A percentile compares a stretch with the other conserved stretches of the same genome.
Conservation (phyloP, 2,113 vertebrate species). For the Genyomyrus donnyi region DNA sequence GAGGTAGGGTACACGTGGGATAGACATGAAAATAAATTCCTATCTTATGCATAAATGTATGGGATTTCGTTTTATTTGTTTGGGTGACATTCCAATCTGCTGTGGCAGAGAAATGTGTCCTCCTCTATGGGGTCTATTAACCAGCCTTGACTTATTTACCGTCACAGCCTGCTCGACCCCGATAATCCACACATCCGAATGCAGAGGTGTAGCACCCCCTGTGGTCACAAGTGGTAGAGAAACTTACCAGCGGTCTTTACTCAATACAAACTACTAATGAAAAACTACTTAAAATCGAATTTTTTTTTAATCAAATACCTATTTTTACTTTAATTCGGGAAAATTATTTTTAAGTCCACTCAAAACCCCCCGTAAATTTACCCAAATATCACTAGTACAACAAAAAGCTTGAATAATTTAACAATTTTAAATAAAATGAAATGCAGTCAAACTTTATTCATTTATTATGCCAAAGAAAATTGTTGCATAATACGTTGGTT, state of each 20-base stretch:
- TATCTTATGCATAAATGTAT: neutral
- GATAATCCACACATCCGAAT: neutral
- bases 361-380: neutral
- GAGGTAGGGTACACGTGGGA: neutral
- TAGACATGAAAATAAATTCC: neutral
- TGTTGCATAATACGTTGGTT: neutral
- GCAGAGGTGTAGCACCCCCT: neutral
- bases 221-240: neutral
- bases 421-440: neutral
- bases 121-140: neutral
- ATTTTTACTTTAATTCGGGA: neutral
- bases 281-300: neutral
- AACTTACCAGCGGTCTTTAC: neutral
- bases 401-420: neutral
- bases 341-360: neutral
- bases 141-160: neutral
- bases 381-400: neutral
- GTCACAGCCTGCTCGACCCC: neutral
- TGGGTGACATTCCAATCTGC: neutral
- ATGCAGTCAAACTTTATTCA: neutral
- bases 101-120: neutral
- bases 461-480: neutral
- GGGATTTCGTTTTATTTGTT: neutral
- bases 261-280: neutral
- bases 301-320: neutral